A percentile compares a stretch with the other conserved stretches of the same genome.
Conservation (phyloP, 2,888 invertebrate genomes). For the Chesias legatella region DNA sequence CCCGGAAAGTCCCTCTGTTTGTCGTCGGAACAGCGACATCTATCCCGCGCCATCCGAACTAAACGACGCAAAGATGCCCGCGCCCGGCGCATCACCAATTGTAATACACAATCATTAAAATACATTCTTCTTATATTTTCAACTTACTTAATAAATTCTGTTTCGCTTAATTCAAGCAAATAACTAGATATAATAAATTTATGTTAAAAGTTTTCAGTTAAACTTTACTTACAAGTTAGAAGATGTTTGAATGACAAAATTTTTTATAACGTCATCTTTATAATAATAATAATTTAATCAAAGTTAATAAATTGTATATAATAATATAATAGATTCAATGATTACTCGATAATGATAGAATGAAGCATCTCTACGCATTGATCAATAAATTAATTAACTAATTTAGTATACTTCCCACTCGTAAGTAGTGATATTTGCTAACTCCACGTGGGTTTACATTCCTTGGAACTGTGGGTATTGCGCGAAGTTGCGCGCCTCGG, state of each 20-base stretch:
- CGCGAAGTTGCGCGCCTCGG: slow-evolving; percentile 60
- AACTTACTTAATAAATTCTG: slow-evolving; percentile 81
- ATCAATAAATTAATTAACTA: slow-evolving; percentile 84
- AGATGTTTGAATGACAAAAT: slow-evolving; percentile 80
- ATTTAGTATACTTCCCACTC: slow-evolving; percentile 82
- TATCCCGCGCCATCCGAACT: slow-evolving; percentile 31
- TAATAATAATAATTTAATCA: slow-evolving; percentile 81
- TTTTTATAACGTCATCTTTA: slow-evolving; percentile 79
- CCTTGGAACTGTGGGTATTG: slow-evolving; percentile 72
- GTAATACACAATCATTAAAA: slow-evolving; percentile 77
- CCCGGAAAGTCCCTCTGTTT: not conserved
- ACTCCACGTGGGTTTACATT: slow-evolving; percentile 69
- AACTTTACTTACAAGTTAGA: slow-evolving; percentile 78
- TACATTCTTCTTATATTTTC: slow-evolving; percentile 79
- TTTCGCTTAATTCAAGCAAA: slow-evolving; percentile 81
- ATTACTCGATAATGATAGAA: slow-evolving; percentile 81
- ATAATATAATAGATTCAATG: slow-evolving; percentile 81
- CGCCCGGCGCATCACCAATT: slow-evolving; percentile 34
- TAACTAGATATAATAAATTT: slow-evolving; percentile 80
- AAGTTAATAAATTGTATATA: slow-evolving; percentile 81
- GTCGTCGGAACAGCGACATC: slow-evolving; percentile 22
- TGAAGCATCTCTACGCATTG: slow-evolving; percentile 81
- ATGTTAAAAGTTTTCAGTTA: slow-evolving; percentile 78
- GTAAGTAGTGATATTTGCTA: slow-evolving; percentile 75
- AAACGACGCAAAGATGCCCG: slow-evolving; percentile 36